phyloP scores from a whole-genome alignment of 2,797 vertebrate genomes.

The Alcedo quadribrachys region DNA sequence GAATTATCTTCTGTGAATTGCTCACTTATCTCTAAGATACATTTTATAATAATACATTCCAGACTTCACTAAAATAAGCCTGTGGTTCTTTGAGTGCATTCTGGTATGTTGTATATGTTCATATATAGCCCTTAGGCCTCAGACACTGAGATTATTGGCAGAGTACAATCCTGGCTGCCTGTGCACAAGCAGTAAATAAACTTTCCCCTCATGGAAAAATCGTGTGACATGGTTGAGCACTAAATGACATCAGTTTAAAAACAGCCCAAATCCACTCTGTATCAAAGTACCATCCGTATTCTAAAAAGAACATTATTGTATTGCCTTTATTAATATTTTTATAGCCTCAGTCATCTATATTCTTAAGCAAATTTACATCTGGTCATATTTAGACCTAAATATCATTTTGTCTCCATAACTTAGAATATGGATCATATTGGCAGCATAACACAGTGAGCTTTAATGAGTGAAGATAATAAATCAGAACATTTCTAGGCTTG shows the following conservation, averaged over 20 bases:
- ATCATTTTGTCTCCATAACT: neutral
- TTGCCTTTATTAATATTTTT: neutral
- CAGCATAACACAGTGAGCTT: neutral
- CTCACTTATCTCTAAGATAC: neutral
- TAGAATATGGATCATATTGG: neutral
- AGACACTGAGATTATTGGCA: neutral
- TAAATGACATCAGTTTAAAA: neutral
- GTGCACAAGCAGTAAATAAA: neutral
- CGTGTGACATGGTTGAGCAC: no score
- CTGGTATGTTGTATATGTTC: neutral
- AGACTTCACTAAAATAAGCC: neutral
- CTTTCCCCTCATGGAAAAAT: neutral
- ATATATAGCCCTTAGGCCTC: neutral
- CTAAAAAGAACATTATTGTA: neutral
- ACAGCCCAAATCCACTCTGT: neutral
- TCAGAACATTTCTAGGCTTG: neutral
- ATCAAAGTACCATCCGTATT: neutral
- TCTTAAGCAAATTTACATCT: neutral
- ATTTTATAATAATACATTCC: neutral
- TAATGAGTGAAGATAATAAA: neutral
- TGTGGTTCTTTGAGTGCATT: neutral
- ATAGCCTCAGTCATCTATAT: neutral
- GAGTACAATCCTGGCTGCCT: neutral
- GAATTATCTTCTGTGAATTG: neutral
- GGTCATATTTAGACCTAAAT: neutral